phyloP scores from a whole-genome alignment of 2,888 invertebrate species.

The Hipparchia sbordonii region DNA sequence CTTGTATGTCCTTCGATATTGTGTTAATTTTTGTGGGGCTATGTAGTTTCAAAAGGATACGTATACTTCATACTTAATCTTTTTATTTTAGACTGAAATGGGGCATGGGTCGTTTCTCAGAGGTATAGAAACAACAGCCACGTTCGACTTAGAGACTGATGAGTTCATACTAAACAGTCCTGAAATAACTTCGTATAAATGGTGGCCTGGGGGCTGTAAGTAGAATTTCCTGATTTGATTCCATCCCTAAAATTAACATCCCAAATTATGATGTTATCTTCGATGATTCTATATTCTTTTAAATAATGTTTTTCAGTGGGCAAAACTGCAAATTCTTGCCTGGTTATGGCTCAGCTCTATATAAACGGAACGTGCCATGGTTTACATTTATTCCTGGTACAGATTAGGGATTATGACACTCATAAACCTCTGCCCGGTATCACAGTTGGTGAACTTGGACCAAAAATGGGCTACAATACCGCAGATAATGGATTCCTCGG shows the following conservation, averaged over 20 bases:
- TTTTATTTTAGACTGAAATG: conserved; percentile 90
- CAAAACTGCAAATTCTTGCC: conserved; percentile 92
- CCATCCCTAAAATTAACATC: too few relatives aligned
- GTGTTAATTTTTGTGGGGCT: too few relatives aligned
- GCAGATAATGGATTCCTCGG: conserved; percentile 95
- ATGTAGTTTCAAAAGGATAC: too few relatives aligned
- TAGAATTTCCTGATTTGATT: conserved; percentile 43
- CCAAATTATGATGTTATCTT: too few relatives aligned
- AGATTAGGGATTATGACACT: conserved; percentile 90
- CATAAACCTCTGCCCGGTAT: conserved; percentile 91
- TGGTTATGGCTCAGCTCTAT: conserved; percentile 94
- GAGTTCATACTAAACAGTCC: conserved; percentile 95
- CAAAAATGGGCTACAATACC: conserved; percentile 92
- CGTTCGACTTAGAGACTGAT: conserved; percentile 91
- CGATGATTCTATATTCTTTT: not conserved
- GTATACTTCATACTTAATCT: not conserved
- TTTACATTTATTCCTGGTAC: conserved; percentile 94
- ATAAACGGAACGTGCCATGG: conserved; percentile 90
- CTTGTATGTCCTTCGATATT: too few relatives aligned
- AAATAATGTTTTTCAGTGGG: conserved; percentile 85
- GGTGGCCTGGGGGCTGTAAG: conserved; percentile 98
- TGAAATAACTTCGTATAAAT: conserved; percentile 93
- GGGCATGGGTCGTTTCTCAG: conserved; percentile 97
- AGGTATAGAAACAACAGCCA: conserved; percentile 96
- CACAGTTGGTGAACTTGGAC: conserved; percentile 94